Evolutionary conservation across 2,888 invertebrate genomes (phyloP).

Genomic region (Heterodera filipjevi): DNA sequence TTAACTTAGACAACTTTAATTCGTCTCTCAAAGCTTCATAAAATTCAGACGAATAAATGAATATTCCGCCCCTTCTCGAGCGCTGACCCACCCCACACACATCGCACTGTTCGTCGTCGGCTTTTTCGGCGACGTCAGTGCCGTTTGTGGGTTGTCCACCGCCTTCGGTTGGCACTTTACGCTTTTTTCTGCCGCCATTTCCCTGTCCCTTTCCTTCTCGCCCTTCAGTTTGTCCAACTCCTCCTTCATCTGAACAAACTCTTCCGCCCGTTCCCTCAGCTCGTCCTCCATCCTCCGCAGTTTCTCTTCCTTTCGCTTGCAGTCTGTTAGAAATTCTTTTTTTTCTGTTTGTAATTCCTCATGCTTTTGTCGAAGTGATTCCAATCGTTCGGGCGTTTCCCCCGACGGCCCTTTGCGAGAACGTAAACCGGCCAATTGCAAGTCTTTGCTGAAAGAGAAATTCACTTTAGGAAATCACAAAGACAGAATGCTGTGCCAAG

Average conservation of each 20-base stretch:
- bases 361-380: slow-evolving; percentile 42
- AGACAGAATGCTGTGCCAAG: background rate
- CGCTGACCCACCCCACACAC: background rate
- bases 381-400: slow-evolving; percentile 46
- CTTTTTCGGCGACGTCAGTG: background rate
- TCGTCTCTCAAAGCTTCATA: too few species aligned
- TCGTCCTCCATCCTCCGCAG: background rate
- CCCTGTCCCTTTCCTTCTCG: background rate
- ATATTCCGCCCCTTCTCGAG: background rate
- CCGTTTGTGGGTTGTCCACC: background rate
- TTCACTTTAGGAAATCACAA: too few species aligned
- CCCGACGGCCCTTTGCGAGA: slow-evolving; percentile 39
- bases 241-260: background rate
- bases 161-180: background rate
- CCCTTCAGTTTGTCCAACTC: background rate
- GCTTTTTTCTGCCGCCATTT: background rate
- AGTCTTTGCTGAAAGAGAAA: slow-evolving; percentile 37
- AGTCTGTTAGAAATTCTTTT: slow-evolving; percentile 32
- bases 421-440: slow-evolving; percentile 41
- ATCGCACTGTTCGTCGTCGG: background rate
- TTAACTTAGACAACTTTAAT: too few species aligned
- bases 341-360: slow-evolving; percentile 42
- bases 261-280: background rate
- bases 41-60: too few species aligned
- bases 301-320: slow-evolving; percentile 37